Conservation (phyloP, 2,888 invertebrate genomes). For the Gortyna flavago region DNA sequence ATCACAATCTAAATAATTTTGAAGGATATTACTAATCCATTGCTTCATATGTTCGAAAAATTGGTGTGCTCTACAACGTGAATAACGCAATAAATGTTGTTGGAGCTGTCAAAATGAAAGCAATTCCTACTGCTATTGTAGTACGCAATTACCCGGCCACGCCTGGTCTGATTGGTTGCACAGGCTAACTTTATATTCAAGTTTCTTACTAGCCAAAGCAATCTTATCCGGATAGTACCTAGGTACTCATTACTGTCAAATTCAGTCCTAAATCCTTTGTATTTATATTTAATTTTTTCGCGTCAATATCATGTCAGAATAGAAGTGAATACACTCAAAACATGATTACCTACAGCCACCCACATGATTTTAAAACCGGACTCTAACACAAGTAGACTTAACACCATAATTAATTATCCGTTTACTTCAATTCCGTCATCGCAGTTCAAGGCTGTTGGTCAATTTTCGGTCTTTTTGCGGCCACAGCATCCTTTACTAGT, state of each 20-base stretch:
- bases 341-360: conserved; percentile 20
- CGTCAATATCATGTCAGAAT: neutral
- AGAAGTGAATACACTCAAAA: conserved; percentile 25
- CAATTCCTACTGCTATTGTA: too few species aligned
- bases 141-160: too few species aligned
- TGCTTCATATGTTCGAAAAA: too few species aligned
- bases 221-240: neutral
- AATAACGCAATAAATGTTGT: too few species aligned
- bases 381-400: conserved; percentile 22
- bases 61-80: too few species aligned
- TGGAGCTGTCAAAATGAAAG: too few species aligned
- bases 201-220: neutral
- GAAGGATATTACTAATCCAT: too few species aligned
- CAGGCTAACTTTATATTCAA: neutral
- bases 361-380: conserved; percentile 41
- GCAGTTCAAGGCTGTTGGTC: conserved; percentile 44
- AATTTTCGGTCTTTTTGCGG: conserved; percentile 45
- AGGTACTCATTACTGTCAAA: neutral
- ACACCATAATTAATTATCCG: conserved; percentile 50
- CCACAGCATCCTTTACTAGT: conserved; percentile 28
- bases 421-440: conserved; percentile 48
- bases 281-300: neutral
- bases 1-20: too few species aligned
- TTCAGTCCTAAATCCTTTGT: neutral
- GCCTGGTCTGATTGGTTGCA: too few species aligned